Evolutionary conservation across 2,888 invertebrate species (phyloP), one percentile per base, ranked within the genome.

Genomic region (Melangyna quadrimaculata): DNA sequence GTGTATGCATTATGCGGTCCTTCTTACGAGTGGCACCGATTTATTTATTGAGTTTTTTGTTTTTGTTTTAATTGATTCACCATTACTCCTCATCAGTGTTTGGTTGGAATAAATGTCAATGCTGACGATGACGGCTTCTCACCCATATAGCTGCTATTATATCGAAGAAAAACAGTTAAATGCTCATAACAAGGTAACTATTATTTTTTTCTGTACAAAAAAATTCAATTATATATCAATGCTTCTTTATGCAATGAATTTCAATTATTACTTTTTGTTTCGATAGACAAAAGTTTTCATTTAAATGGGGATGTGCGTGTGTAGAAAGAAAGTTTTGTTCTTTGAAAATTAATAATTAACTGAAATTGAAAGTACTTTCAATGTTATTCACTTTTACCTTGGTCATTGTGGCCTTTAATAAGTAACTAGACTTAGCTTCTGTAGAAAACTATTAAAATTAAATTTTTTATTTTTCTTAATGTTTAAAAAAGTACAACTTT

Each of bases 1-100:
- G n/a, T n/a, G n/a, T n/a, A n/a, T n/a, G n/a, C n/a, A n/a, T 84
- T 75, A 65, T 79, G 74, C 71, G 57, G 79, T 84, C 75, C 59
- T 37, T 67, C 79, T 71, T 79, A 71, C 51, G 59, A 79, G 79
- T 79, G 65, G 61, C 59, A 45, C 32, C 40, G 35, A 57, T 45
- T 35, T 43, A 19, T 45, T 45, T 45, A 45, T 45, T 45, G 45
- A 45, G 10, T 69, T 74, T 35, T 71, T 65, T 82, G 69, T n/a
- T n/a, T n/a, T n/a, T n/a, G n/a, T n/a, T n/a, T n/a, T n/a, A n/a
- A n/a, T 82, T 63, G 69, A 78, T 73, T 55, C 19, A 10, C 19
- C 19, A 9, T 9, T 1, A 17, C 3, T 37, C 19, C 45, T 32
- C 32, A 32, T 32, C 32, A n/a, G n/a, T 32, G 9, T 6, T 32